Conservation (phyloP, 2,113 vertebrate species). For the Paradoxurus hermaphroditus region DNA sequence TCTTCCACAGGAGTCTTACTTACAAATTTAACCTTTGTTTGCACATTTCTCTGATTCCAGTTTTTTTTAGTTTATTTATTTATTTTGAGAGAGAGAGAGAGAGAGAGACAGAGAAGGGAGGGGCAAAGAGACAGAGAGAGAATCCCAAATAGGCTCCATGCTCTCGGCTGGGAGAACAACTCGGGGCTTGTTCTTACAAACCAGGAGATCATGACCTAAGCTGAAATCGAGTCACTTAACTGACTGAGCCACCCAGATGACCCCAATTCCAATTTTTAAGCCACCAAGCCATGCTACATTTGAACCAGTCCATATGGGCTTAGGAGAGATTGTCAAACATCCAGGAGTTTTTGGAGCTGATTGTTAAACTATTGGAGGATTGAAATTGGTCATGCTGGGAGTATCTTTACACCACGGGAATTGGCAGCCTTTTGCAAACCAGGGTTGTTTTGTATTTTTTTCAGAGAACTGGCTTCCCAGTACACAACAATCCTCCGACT, state of each 20-base stretch:
- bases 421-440: background rate
- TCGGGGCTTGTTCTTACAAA: too few relatives aligned
- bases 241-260: too few relatives aligned
- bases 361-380: conserved; percentile 5
- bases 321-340: background rate
- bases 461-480: background rate
- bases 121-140: too few relatives aligned
- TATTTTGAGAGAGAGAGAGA: too few relatives aligned
- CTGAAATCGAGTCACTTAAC: too few relatives aligned
- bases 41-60: background rate
- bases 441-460: too few relatives aligned
- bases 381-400: background rate
- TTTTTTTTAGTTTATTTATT: background rate
- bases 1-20: background rate
- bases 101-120: too few relatives aligned
- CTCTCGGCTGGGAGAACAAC: too few relatives aligned
- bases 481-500: background rate
- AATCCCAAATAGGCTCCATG: too few relatives aligned
- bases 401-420: background rate
- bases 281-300: background rate
- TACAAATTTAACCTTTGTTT: background rate
- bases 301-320: background rate
- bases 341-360: background rate
- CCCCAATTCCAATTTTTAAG: background rate
- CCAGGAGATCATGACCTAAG: too few relatives aligned